Percentiles rank a stretch among this genome's conserved stretches.
phyloP scores from a whole-genome alignment of 2,888 invertebrate species.

The Chloromyia formosa region DNA sequence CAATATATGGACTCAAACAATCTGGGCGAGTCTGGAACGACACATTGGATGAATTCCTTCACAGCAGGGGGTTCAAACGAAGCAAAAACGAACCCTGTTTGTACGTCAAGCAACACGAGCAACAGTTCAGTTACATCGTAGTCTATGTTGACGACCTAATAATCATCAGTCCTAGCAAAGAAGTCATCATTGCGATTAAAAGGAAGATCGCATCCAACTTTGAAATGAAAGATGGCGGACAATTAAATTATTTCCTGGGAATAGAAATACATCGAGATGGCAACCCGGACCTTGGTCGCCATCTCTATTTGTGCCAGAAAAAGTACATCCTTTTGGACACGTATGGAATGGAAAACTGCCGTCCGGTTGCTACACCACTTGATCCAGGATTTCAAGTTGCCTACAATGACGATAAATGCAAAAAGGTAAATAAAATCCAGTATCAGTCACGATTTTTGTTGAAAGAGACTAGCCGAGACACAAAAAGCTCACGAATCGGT shows the following conservation, averaged over 20 bases:
- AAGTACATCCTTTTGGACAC: too few species aligned
- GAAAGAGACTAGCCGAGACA: too few species aligned
- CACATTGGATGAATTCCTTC: neutral
- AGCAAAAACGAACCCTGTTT: neutral
- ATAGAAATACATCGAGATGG: conserved; percentile 34
- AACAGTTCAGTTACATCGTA: neutral
- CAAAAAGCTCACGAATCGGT: too few species aligned
- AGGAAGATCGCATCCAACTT: neutral
- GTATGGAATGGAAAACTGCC: too few species aligned
- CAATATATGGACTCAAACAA: conserved; percentile 7
- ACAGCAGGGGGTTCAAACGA: neutral
- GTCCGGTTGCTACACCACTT: too few species aligned
- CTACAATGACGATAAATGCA: too few species aligned
- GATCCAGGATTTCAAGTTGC: too few species aligned
- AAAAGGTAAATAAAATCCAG: too few species aligned
- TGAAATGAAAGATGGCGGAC: conserved; percentile 33
- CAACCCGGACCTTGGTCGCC: too few species aligned
- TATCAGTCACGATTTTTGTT: too few species aligned
- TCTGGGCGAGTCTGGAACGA: neutral
- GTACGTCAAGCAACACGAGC: neutral
- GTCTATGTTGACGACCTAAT: conserved; percentile 13
- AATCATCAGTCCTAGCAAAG: neutral
- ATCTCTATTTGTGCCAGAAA: too few species aligned
- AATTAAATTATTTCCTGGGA: conserved; percentile 22
- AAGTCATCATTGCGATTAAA: neutral